Evolutionary conservation across 2,113 vertebrate species (phyloP).

Genomic region (Blennius ocellaris): DNA sequence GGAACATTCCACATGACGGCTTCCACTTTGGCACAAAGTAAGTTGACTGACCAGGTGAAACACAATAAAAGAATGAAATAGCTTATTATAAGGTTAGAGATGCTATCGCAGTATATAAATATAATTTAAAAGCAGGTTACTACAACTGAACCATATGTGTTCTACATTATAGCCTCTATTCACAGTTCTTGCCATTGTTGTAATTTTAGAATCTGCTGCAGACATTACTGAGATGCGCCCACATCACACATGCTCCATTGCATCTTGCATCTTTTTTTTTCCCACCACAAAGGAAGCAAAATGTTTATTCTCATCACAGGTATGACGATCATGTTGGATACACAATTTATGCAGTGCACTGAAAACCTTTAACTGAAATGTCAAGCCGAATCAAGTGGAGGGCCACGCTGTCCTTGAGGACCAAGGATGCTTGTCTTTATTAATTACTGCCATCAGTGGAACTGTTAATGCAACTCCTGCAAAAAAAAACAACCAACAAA

Average conservation of each 20-base stretch:
- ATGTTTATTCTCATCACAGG: neutral
- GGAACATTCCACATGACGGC: too few relatives aligned
- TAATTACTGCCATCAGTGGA: slow-evolving; percentile 46
- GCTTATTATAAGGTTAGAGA: neutral
- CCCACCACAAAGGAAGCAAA: neutral
- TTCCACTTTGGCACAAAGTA: too few relatives aligned
- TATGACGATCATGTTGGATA: neutral
- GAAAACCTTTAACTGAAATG: slow-evolving; percentile 27
- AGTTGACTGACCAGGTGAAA: too few relatives aligned
- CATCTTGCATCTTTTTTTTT: neutral
- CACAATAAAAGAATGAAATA: neutral
- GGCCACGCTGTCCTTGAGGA: slow-evolving; percentile 40
- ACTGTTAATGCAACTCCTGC: slow-evolving; percentile 49
- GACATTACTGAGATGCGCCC: neutral
- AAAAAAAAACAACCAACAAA: slow-evolving; percentile 29
- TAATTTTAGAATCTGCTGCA: neutral
- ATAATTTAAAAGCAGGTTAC: neutral
- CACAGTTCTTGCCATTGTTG: neutral
- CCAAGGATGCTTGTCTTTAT: slow-evolving; percentile 54
- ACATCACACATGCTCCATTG: neutral
- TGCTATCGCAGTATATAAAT: neutral
- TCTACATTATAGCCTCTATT: neutral
- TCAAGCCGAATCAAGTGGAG: slow-evolving; percentile 19
- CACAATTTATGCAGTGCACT: slow-evolving; percentile 5
- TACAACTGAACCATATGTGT: neutral